Base-by-base conservation (phyloP, 2,113 vertebrate species). In the Saimiri boliviensis region DNA sequence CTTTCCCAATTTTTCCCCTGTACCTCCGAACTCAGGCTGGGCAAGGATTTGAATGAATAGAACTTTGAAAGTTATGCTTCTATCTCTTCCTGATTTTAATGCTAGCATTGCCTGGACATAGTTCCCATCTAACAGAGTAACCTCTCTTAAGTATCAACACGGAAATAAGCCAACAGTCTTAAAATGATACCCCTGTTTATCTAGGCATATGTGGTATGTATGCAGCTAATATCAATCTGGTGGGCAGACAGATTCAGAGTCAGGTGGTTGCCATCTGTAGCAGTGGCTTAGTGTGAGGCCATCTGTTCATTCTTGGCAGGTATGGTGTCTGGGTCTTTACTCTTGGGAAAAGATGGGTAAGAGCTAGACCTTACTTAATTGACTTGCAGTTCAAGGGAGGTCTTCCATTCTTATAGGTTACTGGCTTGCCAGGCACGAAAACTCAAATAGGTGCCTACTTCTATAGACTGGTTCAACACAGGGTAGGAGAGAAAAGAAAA, bases 271-370 rank as follows among this genome's bases (percentile, higher is more conserved):
- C 80, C 90, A 84, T 96, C 83, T 93, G 60, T 73, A 73, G n/a
- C 40, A 37, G 60, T 73, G 71, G 27, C 49, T 96, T 84, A 66
- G 40, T 86, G 54, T 81, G 80, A 91, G 42, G 93, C 70, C 70
- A 94, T 76, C 66, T 97, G 63, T 90, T 97, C 66, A 40, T 86
- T 90, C 45, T 85, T 77, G 80, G 70, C 88, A 95, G 80, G 71
- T 92, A 45, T 19, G 42, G 56, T 73, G 49, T 20, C 42, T 45
- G 32, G 25, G 40, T 92, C 66, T 96, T 86, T 81, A 82, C 52
- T 89, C 86, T 85, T 82, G 45, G 25, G 76, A 40, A 84, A 97
- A 92, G 45, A 89, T 66, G 32, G 68, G 16, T 66, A 91, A 52
- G 52, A 95, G n/a, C 40, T 74, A 96, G 27, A 81, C 37, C 60